A percentile compares a stretch with the other conserved stretches of the same genome.
These are phyloP conservation scores for Parus major DNA, from an alignment of 2,113 vertebrate genomes.

Conservation along the genomic window DNA sequence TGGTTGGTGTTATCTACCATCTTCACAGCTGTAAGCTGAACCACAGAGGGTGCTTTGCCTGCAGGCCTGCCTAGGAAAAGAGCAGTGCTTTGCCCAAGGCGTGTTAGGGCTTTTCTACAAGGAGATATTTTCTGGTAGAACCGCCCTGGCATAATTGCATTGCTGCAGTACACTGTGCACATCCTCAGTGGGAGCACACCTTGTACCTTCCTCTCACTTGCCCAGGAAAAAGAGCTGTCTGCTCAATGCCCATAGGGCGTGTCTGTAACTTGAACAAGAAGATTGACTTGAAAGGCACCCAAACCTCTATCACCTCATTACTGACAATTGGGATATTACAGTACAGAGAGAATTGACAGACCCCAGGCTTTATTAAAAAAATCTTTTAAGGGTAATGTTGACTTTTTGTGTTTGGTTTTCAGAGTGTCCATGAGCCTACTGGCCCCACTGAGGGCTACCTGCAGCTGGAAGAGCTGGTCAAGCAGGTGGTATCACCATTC, in stretches of 20 bases:
- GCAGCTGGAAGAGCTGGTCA: constrained; percentile 87
- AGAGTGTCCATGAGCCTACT: constrained; percentile 88
- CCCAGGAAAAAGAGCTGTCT: background rate
- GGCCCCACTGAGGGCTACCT: constrained; percentile 82
- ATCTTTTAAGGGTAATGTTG: background rate
- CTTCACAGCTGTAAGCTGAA: constrained; percentile 4
- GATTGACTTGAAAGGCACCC: background rate
- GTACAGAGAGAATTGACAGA: background rate
- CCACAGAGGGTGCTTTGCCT: background rate
- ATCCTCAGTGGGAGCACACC: background rate
- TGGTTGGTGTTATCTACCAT: constrained; percentile 2
- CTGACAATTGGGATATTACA: background rate
- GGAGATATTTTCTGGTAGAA: background rate
- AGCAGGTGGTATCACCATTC: constrained; percentile 88
- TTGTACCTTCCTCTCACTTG: background rate
- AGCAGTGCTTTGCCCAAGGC: background rate
- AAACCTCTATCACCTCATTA: background rate
- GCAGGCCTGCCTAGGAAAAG: background rate
- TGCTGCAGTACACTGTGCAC: background rate
- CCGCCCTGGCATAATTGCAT: background rate
- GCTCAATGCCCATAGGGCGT: accelerated
- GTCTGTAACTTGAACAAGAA: background rate
- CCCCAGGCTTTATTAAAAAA: background rate
- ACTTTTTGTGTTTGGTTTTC: constrained; percentile 43
- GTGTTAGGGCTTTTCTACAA: background rate